Conservation (phyloP, 2,888 invertebrate species). For the Chrysodeixis includens region DNA sequence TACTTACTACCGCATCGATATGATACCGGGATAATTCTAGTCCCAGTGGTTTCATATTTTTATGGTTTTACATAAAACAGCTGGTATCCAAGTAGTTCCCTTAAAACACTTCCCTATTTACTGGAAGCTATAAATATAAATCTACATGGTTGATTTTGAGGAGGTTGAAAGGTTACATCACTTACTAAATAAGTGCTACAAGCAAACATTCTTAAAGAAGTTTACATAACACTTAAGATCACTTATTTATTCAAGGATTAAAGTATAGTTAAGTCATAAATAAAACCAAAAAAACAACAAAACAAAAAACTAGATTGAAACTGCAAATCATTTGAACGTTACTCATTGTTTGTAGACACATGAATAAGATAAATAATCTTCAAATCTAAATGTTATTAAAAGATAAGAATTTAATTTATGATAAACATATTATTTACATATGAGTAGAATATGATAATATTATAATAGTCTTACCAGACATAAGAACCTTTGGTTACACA, state of each 20-base stretch:
- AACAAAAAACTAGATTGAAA: neutral
- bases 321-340: neutral
- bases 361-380: neutral
- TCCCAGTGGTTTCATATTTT: too few species aligned
- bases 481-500: neutral
- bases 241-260: neutral
- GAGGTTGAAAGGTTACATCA: conserved; percentile 32
- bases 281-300: neutral
- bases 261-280: neutral
- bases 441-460: neutral
- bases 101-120: neutral
- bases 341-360: conserved; percentile 3
- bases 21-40: too few species aligned
- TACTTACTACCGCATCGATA: too few species aligned
- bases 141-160: neutral
- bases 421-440: neutral
- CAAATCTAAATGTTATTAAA: neutral
- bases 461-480: neutral
- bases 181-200: conserved; percentile 31
- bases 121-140: neutral
- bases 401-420: conserved; percentile 3
- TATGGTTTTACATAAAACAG: too few species aligned
- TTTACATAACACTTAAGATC: neutral
- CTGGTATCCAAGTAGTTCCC: too few species aligned
- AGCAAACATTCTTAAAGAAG: conserved; percentile 13